Evolutionary conservation across 2,888 invertebrate species (phyloP).

Genomic region (Strigamia crassipes): DNA sequence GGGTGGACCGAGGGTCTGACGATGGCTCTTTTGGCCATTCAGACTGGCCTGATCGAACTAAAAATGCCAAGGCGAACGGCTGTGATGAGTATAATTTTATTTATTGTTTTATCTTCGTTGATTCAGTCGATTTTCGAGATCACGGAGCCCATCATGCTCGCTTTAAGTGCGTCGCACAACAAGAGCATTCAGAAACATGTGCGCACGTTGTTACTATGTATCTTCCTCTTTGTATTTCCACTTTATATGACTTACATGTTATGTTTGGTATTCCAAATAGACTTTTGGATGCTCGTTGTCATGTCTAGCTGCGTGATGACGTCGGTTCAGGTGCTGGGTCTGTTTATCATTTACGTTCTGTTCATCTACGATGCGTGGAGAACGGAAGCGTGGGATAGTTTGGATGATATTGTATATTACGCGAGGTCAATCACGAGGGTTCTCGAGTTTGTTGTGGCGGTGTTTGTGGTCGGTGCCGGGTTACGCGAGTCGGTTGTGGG

Average conservation of each 20-base stretch:
- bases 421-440: slow-evolving; percentile 61
- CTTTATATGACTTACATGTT: slow-evolving; percentile 60
- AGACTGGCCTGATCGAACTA: slow-evolving; percentile 63
- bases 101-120: slow-evolving; percentile 64
- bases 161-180: slow-evolving; percentile 61
- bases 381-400: slow-evolving; percentile 61
- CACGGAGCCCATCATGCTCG: slow-evolving; percentile 62
- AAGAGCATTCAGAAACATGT: slow-evolving; percentile 57
- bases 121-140: slow-evolving; percentile 65
- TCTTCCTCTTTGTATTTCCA: slow-evolving; percentile 60
- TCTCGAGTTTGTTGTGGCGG: slow-evolving; percentile 63
- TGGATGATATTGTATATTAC: slow-evolving; percentile 64
- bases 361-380: slow-evolving; percentile 61
- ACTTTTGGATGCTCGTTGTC: slow-evolving; percentile 64
- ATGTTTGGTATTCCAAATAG: slow-evolving; percentile 60
- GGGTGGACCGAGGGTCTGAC: slow-evolving; percentile 65
- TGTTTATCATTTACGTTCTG: slow-evolving; percentile 62
- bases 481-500: slow-evolving; percentile 60
- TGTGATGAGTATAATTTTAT: slow-evolving; percentile 63
- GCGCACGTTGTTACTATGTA: slow-evolving; percentile 59
- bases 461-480: slow-evolving; percentile 63
- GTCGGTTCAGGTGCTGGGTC: slow-evolving; percentile 62
- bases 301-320: slow-evolving; percentile 63
- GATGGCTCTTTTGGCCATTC: slow-evolving; percentile 63
- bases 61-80: slow-evolving; percentile 62